Evolutionary conservation across 2,797 vertebrate genomes (phyloP).

Genomic region (Molossus alvarezi): DNA sequence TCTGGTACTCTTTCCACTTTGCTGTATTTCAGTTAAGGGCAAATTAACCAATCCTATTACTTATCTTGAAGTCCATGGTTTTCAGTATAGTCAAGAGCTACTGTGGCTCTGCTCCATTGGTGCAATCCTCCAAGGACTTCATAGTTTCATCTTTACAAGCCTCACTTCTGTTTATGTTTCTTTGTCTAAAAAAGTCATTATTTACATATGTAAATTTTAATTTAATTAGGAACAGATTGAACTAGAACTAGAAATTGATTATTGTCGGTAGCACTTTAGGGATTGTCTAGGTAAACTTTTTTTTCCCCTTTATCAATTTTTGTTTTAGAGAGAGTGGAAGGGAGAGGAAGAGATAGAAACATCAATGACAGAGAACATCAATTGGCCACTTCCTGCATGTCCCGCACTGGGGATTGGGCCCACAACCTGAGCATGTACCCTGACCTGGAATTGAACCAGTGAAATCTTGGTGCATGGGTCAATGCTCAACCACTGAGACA

Average conservation of each 20-base stretch:
- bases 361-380: no score
- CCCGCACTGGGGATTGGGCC: no score
- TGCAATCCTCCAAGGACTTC: not conserved
- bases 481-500: no score
- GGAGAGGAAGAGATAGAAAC: no score
- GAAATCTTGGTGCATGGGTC: no score
- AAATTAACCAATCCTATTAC: rapidly evolving
- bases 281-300: not conserved
- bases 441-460: no score
- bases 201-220: not conserved
- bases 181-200: slow-evolving; percentile 22
- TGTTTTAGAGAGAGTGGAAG: no score
- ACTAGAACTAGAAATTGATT: not conserved
- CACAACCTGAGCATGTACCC: no score
- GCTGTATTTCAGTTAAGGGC: not conserved
- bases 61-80: not conserved
- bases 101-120: not conserved
- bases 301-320: no score
- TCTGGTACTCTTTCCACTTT: not conserved
- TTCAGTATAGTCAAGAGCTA: not conserved
- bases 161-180: not conserved
- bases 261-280: not conserved
- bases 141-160: not conserved
- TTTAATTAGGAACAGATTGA: not conserved
- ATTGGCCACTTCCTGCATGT: no score